phyloP scores from a whole-genome alignment of 2,797 vertebrate genomes.

The Tadarida brasiliensis region DNA sequence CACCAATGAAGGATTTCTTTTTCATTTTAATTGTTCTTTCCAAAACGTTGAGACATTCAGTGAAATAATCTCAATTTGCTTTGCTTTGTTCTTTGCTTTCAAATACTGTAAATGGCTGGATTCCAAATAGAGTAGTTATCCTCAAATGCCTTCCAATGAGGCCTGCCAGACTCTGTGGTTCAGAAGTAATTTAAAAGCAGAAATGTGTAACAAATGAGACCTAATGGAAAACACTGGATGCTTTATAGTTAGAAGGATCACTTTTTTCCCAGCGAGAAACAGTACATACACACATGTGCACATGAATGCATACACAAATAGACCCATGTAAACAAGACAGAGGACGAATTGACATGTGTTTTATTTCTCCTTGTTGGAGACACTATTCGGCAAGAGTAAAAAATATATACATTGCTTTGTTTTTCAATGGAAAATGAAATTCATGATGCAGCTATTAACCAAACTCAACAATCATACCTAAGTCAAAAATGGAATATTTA shows the following conservation, averaged over 20 bases:
- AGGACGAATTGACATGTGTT: slow-evolving; percentile 65
- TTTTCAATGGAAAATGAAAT: slow-evolving; percentile 74
- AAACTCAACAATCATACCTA: slow-evolving; percentile 37
- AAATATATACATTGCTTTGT: background rate
- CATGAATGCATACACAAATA: background rate
- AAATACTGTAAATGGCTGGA: slow-evolving; percentile 91
- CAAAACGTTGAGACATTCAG: slow-evolving; percentile 84
- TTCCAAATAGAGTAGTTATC: slow-evolving; percentile 91
- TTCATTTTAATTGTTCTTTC: slow-evolving; percentile 84
- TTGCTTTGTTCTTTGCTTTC: slow-evolving; percentile 88
- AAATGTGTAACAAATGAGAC: slow-evolving; percentile 91
- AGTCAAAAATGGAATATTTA: slow-evolving; percentile 34
- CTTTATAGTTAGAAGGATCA: slow-evolving; percentile 82
- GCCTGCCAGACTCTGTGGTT: slow-evolving; percentile 90
- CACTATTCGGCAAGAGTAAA: background rate
- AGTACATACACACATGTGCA: slow-evolving; percentile 57
- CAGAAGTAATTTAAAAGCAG: slow-evolving; percentile 92
- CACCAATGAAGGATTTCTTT: slow-evolving; percentile 82
- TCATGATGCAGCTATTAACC: background rate
- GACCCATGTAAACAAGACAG: slow-evolving; percentile 74
- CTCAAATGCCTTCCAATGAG: slow-evolving; percentile 90
- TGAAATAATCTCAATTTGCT: slow-evolving; percentile 89
- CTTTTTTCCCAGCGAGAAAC: slow-evolving; percentile 83
- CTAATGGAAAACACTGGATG: slow-evolving; percentile 90
- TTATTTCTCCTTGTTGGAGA: slow-evolving; percentile 59